Evolutionary conservation across 92 coral and sea anemone species (phyloP).

Genomic region (Porites evermanni): DNA sequence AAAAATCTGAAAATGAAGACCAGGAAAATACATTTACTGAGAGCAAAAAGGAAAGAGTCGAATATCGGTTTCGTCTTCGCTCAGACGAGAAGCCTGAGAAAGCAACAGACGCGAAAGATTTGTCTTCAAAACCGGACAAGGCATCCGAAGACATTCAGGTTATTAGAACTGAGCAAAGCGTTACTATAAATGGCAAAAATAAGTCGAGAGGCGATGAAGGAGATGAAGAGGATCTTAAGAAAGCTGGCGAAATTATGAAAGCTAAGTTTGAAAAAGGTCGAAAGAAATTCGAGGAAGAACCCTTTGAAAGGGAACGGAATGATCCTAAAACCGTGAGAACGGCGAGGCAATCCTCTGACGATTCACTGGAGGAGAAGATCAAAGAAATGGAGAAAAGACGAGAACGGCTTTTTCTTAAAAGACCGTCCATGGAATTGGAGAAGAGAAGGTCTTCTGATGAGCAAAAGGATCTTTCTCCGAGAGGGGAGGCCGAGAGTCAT

Average conservation of each 20-base stretch:
- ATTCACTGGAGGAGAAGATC: slow-evolving; percentile 66
- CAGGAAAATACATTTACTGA: slow-evolving; percentile 26
- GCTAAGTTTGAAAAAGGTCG: slow-evolving; percentile 78
- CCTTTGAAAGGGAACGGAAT: slow-evolving; percentile 50
- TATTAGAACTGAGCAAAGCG: slow-evolving; percentile 50
- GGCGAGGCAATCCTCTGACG: slow-evolving; percentile 16
- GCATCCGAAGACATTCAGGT: slow-evolving; percentile 46
- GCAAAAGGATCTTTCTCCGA: slow-evolving; percentile 17
- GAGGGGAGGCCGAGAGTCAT: slow-evolving; percentile 8
- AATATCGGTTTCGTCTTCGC: slow-evolving; percentile 45
- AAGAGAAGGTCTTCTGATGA: slow-evolving; percentile 25
- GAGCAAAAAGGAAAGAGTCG: slow-evolving; percentile 41
- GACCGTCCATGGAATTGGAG: slow-evolving; percentile 34
- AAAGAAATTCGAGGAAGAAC: slow-evolving; percentile 63
- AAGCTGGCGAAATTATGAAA: slow-evolving; percentile 78
- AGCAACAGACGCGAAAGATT: slow-evolving; percentile 43
- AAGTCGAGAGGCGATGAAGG: slow-evolving; percentile 39
- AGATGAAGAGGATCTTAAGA: slow-evolving; percentile 63
- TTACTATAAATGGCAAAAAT: slow-evolving; percentile 48
- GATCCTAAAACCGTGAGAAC: slow-evolving; percentile 28
- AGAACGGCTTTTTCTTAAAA: slow-evolving; percentile 67
- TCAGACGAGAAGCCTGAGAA: slow-evolving; percentile 44
- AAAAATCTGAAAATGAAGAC: slow-evolving; percentile 46
- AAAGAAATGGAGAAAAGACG: slow-evolving; percentile 78
- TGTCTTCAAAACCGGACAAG: slow-evolving; percentile 51